Conservation (phyloP, 2,797 vertebrate species). For the Enteromius thamalakanensis region DNA sequence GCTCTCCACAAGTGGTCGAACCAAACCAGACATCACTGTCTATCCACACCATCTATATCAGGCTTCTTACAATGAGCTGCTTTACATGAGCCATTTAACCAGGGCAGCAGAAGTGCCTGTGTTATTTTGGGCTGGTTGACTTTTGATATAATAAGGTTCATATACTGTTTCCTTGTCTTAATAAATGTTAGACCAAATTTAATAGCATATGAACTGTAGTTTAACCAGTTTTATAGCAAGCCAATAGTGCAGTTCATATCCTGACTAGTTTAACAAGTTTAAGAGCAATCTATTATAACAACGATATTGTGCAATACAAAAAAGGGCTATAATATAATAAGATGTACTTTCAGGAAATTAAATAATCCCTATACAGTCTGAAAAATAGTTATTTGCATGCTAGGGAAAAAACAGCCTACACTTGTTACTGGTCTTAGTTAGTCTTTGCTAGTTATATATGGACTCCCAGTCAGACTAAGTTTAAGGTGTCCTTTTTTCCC, state of each 20-base stretch:
- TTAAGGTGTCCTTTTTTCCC: background rate
- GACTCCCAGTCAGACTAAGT: background rate
- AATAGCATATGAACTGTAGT: background rate
- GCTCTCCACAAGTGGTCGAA: slow-evolving; percentile 29
- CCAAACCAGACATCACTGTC: slow-evolving; percentile 29
- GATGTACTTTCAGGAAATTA: background rate
- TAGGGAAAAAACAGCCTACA: background rate
- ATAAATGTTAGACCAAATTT: background rate
- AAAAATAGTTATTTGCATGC: background rate
- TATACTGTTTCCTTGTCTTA: background rate
- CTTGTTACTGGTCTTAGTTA: background rate
- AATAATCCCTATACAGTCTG: no score
- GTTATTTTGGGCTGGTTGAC: slow-evolving; percentile 30
- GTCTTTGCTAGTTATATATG: background rate
- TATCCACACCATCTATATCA: slow-evolving; percentile 52
- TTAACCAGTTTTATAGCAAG: background rate
- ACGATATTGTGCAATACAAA: background rate
- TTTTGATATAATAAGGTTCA: slow-evolving; percentile 22
- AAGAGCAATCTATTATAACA: background rate
- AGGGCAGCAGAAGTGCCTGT: slow-evolving; percentile 14
- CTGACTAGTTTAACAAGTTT: background rate
- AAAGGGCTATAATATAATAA: background rate
- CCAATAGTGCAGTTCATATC: background rate
- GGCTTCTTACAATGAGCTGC: slow-evolving; percentile 40
- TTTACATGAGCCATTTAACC: slow-evolving; percentile 18